Conservation (phyloP, 2,888 invertebrate genomes). For the Hydrotaea cyrtoneurina region DNA sequence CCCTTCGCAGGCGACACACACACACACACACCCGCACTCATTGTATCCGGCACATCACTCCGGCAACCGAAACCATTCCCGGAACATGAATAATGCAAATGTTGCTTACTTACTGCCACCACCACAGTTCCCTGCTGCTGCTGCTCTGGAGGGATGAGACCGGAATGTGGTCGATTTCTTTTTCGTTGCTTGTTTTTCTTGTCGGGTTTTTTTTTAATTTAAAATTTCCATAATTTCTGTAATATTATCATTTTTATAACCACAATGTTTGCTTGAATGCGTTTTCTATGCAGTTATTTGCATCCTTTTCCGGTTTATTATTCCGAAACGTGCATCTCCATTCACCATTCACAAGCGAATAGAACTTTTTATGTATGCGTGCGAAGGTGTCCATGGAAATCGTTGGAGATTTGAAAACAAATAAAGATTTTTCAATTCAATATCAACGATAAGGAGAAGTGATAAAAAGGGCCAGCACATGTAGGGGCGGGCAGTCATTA, state of each 20-base stretch:
- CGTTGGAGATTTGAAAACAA: conserved; percentile 30
- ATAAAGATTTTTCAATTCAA: conserved; percentile 42
- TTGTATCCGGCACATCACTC: background rate
- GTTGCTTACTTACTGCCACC: background rate
- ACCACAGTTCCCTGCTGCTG: background rate
- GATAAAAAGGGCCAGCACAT: background rate
- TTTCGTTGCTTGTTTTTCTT: conserved; percentile 40
- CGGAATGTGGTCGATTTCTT: conserved; percentile 25
- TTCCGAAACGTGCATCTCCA: conserved; percentile 38
- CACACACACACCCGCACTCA: background rate
- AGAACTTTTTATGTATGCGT: background rate
- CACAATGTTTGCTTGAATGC: conserved; percentile 67
- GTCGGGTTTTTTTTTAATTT: conserved; percentile 64
- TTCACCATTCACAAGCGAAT: conserved; percentile 1
- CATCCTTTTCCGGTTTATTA: conserved; percentile 66
- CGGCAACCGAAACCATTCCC: conserved; percentile 4
- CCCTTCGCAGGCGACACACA: conserved; percentile 4
- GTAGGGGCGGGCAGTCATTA: background rate
- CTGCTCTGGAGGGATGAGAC: conserved; percentile 32
- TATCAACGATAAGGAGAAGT: conserved; percentile 9
- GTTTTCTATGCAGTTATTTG: conserved; percentile 66
- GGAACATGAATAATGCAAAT: conserved; percentile 24
- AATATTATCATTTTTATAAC: conserved; percentile 67
- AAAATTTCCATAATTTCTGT: conserved; percentile 67
- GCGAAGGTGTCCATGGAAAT: background rate